phyloP scores from a whole-genome alignment of 1,140 invertebrate genomes.

The Drosophila pectinifera region DNA sequence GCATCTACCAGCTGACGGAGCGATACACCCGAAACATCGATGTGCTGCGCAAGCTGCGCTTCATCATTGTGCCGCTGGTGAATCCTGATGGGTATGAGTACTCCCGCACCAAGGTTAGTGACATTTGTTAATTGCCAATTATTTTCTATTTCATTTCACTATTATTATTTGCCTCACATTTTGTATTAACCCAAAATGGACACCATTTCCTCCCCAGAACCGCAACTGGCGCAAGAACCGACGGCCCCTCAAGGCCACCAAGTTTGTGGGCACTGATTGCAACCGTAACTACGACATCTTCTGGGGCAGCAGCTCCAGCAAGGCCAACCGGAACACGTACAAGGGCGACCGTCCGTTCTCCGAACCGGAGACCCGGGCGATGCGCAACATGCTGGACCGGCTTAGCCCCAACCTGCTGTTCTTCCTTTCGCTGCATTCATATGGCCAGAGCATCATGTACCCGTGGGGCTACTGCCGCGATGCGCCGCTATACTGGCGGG shows the following conservation, averaged over 20 bases:
- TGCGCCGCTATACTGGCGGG: constrained; percentile 66
- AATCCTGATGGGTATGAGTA: constrained; percentile 87
- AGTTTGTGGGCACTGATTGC: constrained; percentile 88
- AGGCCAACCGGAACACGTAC: constrained; percentile 88
- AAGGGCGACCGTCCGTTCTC: constrained; percentile 90
- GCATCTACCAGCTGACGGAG: constrained; percentile 87
- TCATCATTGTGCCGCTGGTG: constrained; percentile 87
- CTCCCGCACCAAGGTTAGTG: constrained; percentile 74
- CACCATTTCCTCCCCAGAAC: constrained; percentile 65
- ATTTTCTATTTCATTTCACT: no score
- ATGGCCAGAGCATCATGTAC: constrained; percentile 87
- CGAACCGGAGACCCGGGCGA: constrained; percentile 89
- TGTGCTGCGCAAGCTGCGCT: constrained; percentile 87
- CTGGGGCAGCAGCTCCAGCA: constrained; percentile 87
- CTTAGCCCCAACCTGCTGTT: constrained; percentile 86
- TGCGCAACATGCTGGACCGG: constrained; percentile 87
- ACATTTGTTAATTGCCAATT: not conserved
- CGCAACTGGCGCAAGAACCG: constrained; percentile 87
- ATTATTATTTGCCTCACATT: no score
- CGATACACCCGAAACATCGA: constrained; percentile 82
- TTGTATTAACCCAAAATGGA: no score
- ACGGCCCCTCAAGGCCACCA: constrained; percentile 53
- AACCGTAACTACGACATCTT: constrained; percentile 89
- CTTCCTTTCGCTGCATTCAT: constrained; percentile 90
- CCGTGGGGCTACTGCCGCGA: constrained; percentile 87